Base-by-base conservation (phyloP, 64 coral and sea anemone species). In the Montipora capricornis region DNA sequence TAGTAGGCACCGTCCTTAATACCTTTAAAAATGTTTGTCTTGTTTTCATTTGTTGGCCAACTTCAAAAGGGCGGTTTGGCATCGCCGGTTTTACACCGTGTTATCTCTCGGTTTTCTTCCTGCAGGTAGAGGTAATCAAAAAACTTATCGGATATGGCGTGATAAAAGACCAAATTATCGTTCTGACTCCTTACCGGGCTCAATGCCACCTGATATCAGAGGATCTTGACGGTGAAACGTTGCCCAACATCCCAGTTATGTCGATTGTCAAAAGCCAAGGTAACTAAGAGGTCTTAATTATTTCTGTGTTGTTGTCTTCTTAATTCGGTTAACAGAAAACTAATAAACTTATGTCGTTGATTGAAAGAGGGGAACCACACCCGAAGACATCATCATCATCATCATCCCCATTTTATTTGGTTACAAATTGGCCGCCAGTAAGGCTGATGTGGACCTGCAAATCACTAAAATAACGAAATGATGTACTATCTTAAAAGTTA, bases 201-300 rank as follows among this genome's bases (percentile, higher is more conserved):
- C 92, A 94, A 44, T 94, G 87, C 7, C 68, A 60, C 47, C 53
- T 89, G 74, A 94, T 94, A 16, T 37, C 29, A 2, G 10, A 94
- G 70, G 70, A 74, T 11, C 75, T 94, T 47, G 9, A 6, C 2
- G 0, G 47, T 48, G 49, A 76, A 11, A 11, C 1, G 3, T 87
- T 86, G 16, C 52, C 89, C 0, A 44, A 68, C 0, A 80, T 96
- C 45, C 47, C 14, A 53, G 92, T 96, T 6, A 90, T 79, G 5
- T 94, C 95, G 8, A 86, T 96, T 88, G 90, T 93, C 12, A 96
- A 96, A 77, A 96, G 95, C 68, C 95, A 96, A 82, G 95, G 95
- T 89, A 64, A 15, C 60, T 0, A 64, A 5, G 3, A 13, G 60
- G 60, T 64, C 60, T 13, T 64, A 15, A 64, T 26, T 0, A 64